Evolutionary conservation across 2,797 vertebrate species (phyloP), one percentile per base, ranked within the genome.

Genomic region (Avahi laniger): DNA sequence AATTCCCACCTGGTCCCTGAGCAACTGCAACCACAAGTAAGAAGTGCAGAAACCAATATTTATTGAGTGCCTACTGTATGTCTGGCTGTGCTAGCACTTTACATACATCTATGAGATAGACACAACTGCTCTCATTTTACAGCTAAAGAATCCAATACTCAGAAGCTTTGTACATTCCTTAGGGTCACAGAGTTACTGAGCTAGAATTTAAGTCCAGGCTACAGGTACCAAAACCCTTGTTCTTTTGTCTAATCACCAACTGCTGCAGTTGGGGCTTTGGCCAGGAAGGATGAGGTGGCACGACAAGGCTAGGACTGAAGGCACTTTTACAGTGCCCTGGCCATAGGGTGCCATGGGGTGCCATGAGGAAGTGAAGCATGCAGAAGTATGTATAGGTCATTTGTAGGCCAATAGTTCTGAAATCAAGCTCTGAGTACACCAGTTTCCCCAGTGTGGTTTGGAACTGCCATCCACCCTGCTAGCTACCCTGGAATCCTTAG

Each of bases 1-100:
- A 87, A 69, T 35, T 91, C 65, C 96, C 96, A 97, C 97, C 96
- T 97, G 96, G 95, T 95, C 95, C 89, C 91, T 48, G 5, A 94
- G 93, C 91, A 97, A 63, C 75, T 52, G 93, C 88, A 97, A 61
- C 50, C 85, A 61, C 86, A 91, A 82, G 84, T 61, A 52, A 93
- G 95, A 96, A 82, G 92, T 73, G 10, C 76, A 43, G 89, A 94
- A 96, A 70, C 82, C 65, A 69, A 18, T 48, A 50, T 46, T 61
- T 89, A 50, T 43, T 69, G 73, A 72, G 13, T 50, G 61, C 89
- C 89, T 87, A 43, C 87, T 80, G 50, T 69, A 41, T 43, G 89
- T 87, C 93, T 96, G 94, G 67, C 75, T 94, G 52, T 48, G 72
- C 76, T 63, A 12, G 38, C 65, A 48, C 57, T 69, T 92, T 26